phyloP scores from a whole-genome alignment of 1,140 invertebrate genomes.

The Alviniconcha marisindica region DNA sequence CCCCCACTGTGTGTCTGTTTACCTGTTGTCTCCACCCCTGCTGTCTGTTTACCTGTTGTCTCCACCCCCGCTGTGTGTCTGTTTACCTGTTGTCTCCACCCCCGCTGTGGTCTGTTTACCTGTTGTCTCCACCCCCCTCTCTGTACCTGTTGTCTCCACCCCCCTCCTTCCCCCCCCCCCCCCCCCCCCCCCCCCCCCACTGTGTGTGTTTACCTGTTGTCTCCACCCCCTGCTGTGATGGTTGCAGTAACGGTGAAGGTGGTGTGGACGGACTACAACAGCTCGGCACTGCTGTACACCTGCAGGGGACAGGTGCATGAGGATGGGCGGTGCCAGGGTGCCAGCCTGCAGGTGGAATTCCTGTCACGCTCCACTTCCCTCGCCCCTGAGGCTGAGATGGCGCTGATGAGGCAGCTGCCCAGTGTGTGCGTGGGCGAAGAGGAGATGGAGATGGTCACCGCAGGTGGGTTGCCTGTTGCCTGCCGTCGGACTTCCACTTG shows the following conservation, averaged over 20 bases:
- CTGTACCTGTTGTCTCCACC: neutral
- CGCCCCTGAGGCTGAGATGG: neutral
- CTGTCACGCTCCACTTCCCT: neutral
- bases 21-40: too few relatives aligned
- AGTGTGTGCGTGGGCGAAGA: slow-evolving; percentile 1
- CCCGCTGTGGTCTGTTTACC: too few relatives aligned
- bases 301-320: neutral
- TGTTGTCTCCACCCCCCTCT: neutral
- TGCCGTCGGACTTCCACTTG: too few relatives aligned
- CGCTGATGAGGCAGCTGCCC: neutral
- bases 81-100: too few relatives aligned
- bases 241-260: slow-evolving; percentile 15
- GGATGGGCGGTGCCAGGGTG: neutral
- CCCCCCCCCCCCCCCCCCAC: neutral
- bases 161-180: neutral
- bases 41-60: too few relatives aligned
- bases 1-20: too few relatives aligned
- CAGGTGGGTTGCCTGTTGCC: too few relatives aligned
- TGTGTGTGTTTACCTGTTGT: neutral
- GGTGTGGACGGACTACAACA: slow-evolving; percentile 36
- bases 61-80: too few relatives aligned
- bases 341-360: slow-evolving; percentile 26
- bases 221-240: neutral
- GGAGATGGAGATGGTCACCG: neutral
- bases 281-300: slow-evolving; percentile 19